Evolutionary conservation across 2,113 vertebrate species (phyloP).

Genomic region (Barnardius zonarius): DNA sequence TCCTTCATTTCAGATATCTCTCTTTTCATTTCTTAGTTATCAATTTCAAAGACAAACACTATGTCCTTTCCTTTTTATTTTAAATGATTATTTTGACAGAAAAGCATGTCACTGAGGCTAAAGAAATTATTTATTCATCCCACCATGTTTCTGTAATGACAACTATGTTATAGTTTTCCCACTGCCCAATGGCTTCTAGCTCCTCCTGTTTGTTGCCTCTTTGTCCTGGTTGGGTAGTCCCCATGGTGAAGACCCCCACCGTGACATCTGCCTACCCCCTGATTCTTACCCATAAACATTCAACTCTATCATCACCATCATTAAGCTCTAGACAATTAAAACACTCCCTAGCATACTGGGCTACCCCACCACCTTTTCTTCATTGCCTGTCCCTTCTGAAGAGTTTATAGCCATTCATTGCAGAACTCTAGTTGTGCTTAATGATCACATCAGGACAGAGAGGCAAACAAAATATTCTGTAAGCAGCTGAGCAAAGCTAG

Average conservation of each 20-base stretch:
- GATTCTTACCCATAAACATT: background rate
- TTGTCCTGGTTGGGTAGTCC: background rate
- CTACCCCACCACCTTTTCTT: background rate
- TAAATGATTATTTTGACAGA: background rate
- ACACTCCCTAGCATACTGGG: background rate
- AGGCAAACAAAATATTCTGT: background rate
- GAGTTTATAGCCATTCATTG: background rate
- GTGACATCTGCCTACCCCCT: background rate
- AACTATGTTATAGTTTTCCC: background rate
- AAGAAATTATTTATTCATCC: background rate
- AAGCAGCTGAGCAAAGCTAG: background rate
- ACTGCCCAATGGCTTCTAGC: background rate
- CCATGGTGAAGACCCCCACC: background rate
- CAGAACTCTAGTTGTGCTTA: background rate
- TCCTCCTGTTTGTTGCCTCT: background rate
- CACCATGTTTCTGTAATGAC: background rate
- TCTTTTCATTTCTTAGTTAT: background rate
- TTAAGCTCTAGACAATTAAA: background rate
- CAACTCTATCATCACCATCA: background rate
- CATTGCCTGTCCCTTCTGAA: background rate
- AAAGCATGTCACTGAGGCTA: background rate
- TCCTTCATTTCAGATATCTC: background rate
- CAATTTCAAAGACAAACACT: background rate
- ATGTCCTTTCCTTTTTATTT: background rate
- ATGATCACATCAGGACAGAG: background rate